phyloP scores from a whole-genome alignment of 2,888 invertebrate species.

The Hydroisotoma schaefferi region DNA sequence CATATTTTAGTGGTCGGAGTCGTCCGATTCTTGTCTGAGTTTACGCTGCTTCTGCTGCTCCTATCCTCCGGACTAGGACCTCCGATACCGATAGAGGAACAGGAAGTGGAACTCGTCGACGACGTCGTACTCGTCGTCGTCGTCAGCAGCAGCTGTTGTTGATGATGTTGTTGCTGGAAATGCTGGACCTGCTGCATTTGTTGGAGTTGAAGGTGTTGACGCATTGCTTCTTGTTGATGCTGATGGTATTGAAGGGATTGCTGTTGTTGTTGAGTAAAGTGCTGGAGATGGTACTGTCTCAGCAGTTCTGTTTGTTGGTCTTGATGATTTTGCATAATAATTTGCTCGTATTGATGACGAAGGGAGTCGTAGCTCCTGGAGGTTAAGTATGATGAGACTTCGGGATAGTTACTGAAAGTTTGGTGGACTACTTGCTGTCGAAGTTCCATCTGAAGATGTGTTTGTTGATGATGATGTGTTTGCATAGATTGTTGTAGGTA shows the following conservation, averaged over 20 bases:
- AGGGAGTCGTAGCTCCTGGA: conserved; percentile 10
- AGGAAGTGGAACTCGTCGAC: background rate
- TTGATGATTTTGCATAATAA: conserved; percentile 18
- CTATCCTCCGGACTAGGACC: background rate
- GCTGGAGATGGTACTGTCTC: conserved; percentile 29
- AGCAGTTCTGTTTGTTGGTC: conserved; percentile 31
- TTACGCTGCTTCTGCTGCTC: background rate
- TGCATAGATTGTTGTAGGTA: conserved; percentile 43
- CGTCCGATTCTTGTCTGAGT: conserved; percentile 13
- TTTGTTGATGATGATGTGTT: conserved; percentile 40
- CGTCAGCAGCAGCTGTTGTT: conserved; percentile 4
- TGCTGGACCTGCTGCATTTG: conserved; percentile 1
- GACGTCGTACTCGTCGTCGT: background rate
- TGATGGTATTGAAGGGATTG: conserved; percentile 15
- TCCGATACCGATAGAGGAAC: conserved; percentile 5
- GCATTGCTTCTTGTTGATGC: conserved; percentile 29
- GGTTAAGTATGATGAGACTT: conserved; percentile 14
- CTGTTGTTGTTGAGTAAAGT: background rate
- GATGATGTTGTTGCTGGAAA: background rate
- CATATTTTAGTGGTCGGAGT: conserved; percentile 33
- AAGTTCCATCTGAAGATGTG: conserved; percentile 37
- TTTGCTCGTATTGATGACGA: conserved; percentile 13
- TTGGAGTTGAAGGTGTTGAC: conserved; percentile 26
- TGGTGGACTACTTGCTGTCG: conserved; percentile 21
- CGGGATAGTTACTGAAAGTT: conserved; percentile 3